Base-by-base conservation (phyloP, 2,797 vertebrate species). In the Acanthurus tractus region DNA sequence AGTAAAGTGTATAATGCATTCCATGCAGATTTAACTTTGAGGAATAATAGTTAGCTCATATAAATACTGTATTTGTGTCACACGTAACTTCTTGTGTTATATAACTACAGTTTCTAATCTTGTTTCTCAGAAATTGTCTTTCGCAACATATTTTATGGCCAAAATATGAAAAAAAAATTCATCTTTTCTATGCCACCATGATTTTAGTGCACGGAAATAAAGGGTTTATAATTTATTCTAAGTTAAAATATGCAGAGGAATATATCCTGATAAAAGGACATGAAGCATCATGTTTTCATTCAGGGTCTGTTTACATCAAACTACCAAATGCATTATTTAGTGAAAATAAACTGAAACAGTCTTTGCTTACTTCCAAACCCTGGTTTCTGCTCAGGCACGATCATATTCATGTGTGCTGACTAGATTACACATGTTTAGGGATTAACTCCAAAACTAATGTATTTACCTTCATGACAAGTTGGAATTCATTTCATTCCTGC, bases 401-500 rank as follows among this genome's bases (percentile, higher is more conserved):
- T 38, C 49, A 63, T n/a, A 22, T 3, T 46, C 44, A 44, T 15
- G 54, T 56, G n/a, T 45, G 36, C 45, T 44, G 59, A 15, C 42
- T 42, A 20, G 36, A 62, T 49, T 36, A 57, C 61, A 18, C 59
- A 25, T 49, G 44, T 44, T 64, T 40, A 45, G 53, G 14, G 38
- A 29, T 59, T 78, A 18, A 45, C 20, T 59, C 29, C 20, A 22
- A 58, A 45, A 70, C 13, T 23, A 48, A 18, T 55, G 38, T 63
- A 49, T 10, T 49, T 18, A 49, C 23, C 42, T 42, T 40, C 22
- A 53, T 34, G 34, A 36, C 8, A 58, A 0, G 48, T 34, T 55
- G 62, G 14, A 53, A 64, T 25, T 17, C 1, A 62, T 62, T 59
- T 14, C 2, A 56, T 40, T 58, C 23, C 15, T 57, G 54, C 42